Base-by-base conservation (phyloP, 2,113 vertebrate species). In the Eulemur macaco region DNA sequence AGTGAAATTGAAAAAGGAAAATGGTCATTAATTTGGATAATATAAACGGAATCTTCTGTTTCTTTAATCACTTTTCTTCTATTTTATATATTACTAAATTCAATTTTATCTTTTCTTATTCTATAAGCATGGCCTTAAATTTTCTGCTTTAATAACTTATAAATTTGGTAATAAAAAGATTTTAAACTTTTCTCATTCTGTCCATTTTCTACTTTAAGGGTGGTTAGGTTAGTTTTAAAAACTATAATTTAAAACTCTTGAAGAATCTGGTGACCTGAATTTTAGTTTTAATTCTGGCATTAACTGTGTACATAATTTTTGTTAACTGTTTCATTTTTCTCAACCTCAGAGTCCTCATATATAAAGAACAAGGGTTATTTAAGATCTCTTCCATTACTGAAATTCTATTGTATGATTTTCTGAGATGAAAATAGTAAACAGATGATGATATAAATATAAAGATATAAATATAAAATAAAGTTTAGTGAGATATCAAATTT, bases 91-190 rank as follows among this genome's bases (percentile, higher is more conserved):
- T 29, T 77, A 39, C 17, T 71, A 7, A 23, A 86, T 25, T 69
- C 64, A 81, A 29, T 84, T 52, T 76, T 90, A 68, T 74, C 29
- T 84, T 63, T 87, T 66, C 39, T 73, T 2, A 21, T 78, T 91
- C 37, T 95, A 15, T 93, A 78, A 60, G 54, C 0, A 17, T 83
- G n/a, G 4, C n/a, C 17, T 85, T 92, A 92, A 64, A 52, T 34
- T 60, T 89, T 84, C 21, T 63, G 29, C 56, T 90, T 84, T 85
- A 96, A 34, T 86, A 96, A 89, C 20, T 74, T 66, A 68, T 15
- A 81, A 42, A 15, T 60, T 76, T 77, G 31, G 69, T 60, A 95
- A 64, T 91, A 66, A 90, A 86, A 27, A 42, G 0, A 47, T 76
- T 94, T 23, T 78, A 84, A 87, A n/a, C 6, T 2, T 83, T 63